phyloP scores from a whole-genome alignment of 1,140 invertebrate species.

The Globodera ellingtonae region DNA sequence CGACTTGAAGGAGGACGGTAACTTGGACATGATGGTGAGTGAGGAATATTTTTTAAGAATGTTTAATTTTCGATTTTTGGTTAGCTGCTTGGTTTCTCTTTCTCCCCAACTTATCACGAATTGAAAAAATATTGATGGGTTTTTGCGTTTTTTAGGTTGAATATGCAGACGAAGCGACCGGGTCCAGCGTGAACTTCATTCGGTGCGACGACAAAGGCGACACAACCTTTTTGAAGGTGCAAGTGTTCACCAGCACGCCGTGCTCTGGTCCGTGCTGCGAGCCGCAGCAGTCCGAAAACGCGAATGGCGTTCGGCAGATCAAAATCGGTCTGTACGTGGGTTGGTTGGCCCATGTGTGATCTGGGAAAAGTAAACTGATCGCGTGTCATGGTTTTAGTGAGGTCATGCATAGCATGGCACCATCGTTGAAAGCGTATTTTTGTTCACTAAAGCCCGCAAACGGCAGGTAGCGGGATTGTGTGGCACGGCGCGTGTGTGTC shows the following conservation, averaged over 20 bases:
- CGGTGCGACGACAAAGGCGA: slow-evolving; percentile 63
- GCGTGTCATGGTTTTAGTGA: too few species aligned
- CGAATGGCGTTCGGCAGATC: slow-evolving; percentile 2
- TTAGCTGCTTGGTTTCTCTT: neutral
- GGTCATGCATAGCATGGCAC: too few species aligned
- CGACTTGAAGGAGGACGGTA: slow-evolving; percentile 62
- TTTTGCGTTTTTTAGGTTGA: neutral
- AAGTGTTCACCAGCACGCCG: slow-evolving; percentile 56
- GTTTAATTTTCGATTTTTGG: neutral
- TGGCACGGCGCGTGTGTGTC: slow-evolving; percentile 59
- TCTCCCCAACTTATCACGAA: neutral
- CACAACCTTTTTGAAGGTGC: slow-evolving; percentile 63
- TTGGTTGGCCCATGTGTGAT: too few species aligned
- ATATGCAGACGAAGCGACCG: neutral
- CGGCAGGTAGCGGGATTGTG: slow-evolving; percentile 56
- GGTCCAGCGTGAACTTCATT: slow-evolving; percentile 53
- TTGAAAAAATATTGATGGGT: too few species aligned
- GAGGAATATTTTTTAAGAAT: too few species aligned
- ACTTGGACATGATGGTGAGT: slow-evolving; percentile 55
- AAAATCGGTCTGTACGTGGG: slow-evolving; percentile 14
- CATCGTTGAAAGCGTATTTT: too few species aligned
- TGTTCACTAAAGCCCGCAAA: too few species aligned
- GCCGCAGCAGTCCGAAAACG: neutral
- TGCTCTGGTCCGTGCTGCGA: slow-evolving; percentile 15
- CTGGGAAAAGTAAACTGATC: too few species aligned